phyloP scores from a whole-genome alignment of 64 coral and sea anemone species.

The Stylophora pistillata region DNA sequence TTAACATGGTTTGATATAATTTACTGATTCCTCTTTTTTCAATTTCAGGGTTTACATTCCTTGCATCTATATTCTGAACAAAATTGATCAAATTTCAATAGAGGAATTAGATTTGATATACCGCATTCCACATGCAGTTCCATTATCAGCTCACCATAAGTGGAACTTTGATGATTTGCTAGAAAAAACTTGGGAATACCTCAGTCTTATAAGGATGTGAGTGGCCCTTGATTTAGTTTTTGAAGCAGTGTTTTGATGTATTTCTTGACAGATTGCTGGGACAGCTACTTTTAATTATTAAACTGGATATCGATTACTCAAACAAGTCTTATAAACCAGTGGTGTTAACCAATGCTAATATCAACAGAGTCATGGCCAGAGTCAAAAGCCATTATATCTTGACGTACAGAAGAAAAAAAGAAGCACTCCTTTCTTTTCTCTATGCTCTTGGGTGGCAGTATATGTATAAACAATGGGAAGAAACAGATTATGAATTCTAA shows the following conservation, averaged over 20 bases:
- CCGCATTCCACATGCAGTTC: constrained; percentile 95
- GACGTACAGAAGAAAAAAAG: too few relatives aligned
- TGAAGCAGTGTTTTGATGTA: not conserved
- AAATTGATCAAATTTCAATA: constrained; percentile 99
- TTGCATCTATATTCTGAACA: constrained; percentile 95
- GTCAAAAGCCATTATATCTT: too few relatives aligned
- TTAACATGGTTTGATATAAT: not conserved
- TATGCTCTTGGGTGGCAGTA: too few relatives aligned
- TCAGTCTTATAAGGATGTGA: constrained; percentile 90
- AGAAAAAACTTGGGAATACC: constrained; percentile 94
- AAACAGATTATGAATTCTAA: too few relatives aligned
- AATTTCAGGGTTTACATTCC: constrained; percentile 93
- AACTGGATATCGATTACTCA: too few relatives aligned
- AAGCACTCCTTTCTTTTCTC: too few relatives aligned
- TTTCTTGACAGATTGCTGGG: too few relatives aligned
- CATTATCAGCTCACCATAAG: constrained; percentile 98
- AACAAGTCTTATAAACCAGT: too few relatives aligned
- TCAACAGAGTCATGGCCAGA: too few relatives aligned
- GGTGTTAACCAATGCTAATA: too few relatives aligned
- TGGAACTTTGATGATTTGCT: constrained; percentile 99
- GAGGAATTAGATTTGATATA: constrained; percentile 98
- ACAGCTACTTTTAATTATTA: too few relatives aligned
- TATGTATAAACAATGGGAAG: too few relatives aligned
- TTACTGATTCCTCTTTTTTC: not conserved
- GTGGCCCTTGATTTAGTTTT: not conserved